A percentile compares a stretch with the other conserved stretches of the same genome.
These are phyloP conservation scores for Rhopalosiphum maidis DNA, from an alignment of 1,140 invertebrate species.

Conservation along the genomic window DNA sequence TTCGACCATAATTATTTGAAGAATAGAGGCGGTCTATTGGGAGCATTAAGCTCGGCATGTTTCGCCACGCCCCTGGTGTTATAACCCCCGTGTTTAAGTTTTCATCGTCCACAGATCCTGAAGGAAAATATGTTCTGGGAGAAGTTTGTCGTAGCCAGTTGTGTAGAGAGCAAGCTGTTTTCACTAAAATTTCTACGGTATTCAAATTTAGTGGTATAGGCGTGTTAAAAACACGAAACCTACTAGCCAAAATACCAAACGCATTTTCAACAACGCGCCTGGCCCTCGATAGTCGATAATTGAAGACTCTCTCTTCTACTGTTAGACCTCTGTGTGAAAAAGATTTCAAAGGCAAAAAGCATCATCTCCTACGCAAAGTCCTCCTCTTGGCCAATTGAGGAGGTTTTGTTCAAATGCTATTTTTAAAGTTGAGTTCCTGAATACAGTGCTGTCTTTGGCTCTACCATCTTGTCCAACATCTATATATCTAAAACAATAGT, in stretches of 20 bases:
- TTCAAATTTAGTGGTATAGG: too few species aligned
- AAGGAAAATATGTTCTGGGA: not conserved
- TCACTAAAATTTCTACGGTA: not conserved
- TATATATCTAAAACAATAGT: conserved; percentile 59
- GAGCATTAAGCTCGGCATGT: not conserved
- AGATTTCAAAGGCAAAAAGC: conserved; percentile 4
- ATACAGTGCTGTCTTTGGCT: conserved; percentile 63
- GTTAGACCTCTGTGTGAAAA: not conserved
- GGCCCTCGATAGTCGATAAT: not conserved
- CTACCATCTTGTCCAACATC: conserved; percentile 59
- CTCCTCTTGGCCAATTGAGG: conserved; percentile 23
- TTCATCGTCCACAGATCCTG: not conserved
- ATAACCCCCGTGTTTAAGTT: not conserved
- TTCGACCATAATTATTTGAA: too few species aligned
- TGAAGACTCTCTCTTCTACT: not conserved
- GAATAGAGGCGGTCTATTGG: too few species aligned
- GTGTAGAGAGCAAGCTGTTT: not conserved
- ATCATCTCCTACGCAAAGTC: conserved; percentile 60
- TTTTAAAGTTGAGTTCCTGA: conserved; percentile 60
- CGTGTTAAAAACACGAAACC: conserved; percentile 16
- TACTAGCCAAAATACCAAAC: not conserved
- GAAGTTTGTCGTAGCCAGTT: not conserved
- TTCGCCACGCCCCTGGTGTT: not conserved
- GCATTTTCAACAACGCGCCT: conserved; percentile 34
- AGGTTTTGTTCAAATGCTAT: conserved; percentile 23